Evolutionary conservation across 2,888 invertebrate genomes (phyloP).

Genomic region (Portevinia maculata): DNA sequence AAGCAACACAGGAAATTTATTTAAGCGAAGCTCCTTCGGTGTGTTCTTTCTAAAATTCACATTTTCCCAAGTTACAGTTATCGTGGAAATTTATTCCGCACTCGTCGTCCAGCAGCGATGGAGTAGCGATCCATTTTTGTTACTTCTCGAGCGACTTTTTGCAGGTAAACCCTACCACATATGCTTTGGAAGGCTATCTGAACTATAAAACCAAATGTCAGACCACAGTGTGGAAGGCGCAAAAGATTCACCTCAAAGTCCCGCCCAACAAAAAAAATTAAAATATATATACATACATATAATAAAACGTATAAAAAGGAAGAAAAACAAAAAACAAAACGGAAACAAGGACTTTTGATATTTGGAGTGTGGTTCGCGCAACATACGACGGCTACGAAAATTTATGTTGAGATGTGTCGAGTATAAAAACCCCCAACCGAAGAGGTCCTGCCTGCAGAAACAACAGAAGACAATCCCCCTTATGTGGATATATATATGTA

Average conservation of each 20-base stretch:
- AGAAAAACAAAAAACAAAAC: conserved; percentile 11
- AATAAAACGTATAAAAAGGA: conserved; percentile 7
- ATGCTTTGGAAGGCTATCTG: conserved; percentile 37
- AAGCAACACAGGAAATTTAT: conserved; percentile 59
- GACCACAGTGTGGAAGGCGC: conserved; percentile 64
- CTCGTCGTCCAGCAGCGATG: conserved; percentile 35
- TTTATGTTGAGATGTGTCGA: conserved; percentile 38
- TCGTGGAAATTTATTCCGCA: conserved; percentile 71
- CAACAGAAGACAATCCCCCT: conserved; percentile 1
- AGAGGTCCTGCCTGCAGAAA: not conserved
- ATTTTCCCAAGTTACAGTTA: conserved; percentile 66
- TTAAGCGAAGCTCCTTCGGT: conserved; percentile 53
- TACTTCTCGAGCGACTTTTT: conserved; percentile 28
- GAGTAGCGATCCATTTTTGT: conserved; percentile 12
- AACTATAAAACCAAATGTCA: conserved; percentile 62
- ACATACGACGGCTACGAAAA: conserved; percentile 56
- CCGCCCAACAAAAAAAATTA: conserved; percentile 17
- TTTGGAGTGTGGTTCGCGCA: conserved; percentile 61
- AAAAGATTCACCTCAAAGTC: conserved; percentile 59
- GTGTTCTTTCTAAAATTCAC: conserved; percentile 61
- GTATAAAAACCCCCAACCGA: conserved; percentile 11
- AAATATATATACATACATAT: conserved; percentile 1
- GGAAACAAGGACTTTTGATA: conserved; percentile 72
- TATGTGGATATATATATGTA: conserved; percentile 43
- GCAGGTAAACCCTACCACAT: conserved; percentile 36